phyloP scores from a whole-genome alignment of 2,113 vertebrate species.

The Galemys pyrenaicus region DNA sequence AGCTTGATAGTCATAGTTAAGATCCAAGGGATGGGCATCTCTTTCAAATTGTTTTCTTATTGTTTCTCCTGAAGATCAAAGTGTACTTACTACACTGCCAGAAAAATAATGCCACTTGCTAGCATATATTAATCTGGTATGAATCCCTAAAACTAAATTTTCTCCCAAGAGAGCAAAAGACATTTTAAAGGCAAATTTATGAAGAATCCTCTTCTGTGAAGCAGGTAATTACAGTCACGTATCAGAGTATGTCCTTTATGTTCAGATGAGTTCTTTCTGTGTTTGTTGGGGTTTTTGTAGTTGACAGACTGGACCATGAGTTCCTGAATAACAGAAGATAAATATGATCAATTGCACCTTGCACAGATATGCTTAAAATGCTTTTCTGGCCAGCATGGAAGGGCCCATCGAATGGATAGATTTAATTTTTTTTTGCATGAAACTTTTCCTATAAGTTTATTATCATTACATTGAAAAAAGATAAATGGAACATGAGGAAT shows the following conservation, averaged over 20 bases:
- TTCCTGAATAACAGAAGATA: background rate
- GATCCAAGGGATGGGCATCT: background rate
- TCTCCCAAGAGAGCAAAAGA: background rate
- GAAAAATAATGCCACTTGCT: background rate
- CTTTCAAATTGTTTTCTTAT: slow-evolving; percentile 49
- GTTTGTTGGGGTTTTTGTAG: background rate
- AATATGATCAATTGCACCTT: background rate
- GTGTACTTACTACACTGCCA: background rate
- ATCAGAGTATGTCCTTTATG: background rate
- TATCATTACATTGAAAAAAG: background rate
- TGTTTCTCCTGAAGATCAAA: slow-evolving; percentile 8
- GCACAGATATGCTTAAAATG: background rate
- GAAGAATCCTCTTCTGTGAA: background rate
- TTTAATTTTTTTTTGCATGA: no score
- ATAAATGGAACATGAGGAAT: background rate
- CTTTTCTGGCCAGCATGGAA: background rate
- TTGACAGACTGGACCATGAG: background rate
- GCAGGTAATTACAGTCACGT: background rate
- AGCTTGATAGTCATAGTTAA: slow-evolving; percentile 9
- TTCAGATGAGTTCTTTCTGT: background rate
- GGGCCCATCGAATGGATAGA: no score
- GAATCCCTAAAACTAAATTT: background rate
- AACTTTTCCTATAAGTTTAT: background rate
- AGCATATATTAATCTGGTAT: background rate
- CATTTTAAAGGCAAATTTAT: slow-evolving; percentile 5